phyloP scores from a whole-genome alignment of 1,140 invertebrate species.

The Pygmarrhopalites habei region DNA sequence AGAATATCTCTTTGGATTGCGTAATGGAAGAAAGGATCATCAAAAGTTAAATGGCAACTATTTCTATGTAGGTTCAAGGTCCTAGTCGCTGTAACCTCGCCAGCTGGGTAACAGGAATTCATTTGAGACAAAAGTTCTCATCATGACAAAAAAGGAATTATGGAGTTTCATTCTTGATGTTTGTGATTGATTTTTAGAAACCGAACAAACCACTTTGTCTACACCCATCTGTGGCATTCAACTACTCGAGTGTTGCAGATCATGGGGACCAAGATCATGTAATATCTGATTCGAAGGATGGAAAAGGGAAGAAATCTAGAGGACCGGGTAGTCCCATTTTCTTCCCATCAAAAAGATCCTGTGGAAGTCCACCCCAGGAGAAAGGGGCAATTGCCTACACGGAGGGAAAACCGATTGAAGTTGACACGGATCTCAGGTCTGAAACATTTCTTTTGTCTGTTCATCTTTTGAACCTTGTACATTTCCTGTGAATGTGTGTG shows the following conservation, averaged over 20 bases:
- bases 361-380: conserved; percentile 28
- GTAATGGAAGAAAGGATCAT: too few relatives aligned
- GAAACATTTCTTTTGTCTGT: too few relatives aligned
- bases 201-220: conserved; percentile 53
- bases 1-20: too few relatives aligned
- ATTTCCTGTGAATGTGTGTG: too few relatives aligned
- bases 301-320: conserved; percentile 3
- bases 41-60: too few relatives aligned
- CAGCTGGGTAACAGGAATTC: too few relatives aligned
- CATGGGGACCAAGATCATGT: conserved; percentile 25
- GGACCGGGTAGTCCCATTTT: background rate
- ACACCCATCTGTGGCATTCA: conserved; percentile 32
- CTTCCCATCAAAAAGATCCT: conserved; percentile 16
- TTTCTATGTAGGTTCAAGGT: too few relatives aligned
- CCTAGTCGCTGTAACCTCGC: too few relatives aligned
- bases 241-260: conserved; percentile 19
- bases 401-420: conserved; percentile 36
- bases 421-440: conserved; percentile 27
- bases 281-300: conserved; percentile 10
- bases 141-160: too few relatives aligned
- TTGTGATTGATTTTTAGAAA: conserved; percentile 59
- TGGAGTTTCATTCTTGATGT: too few relatives aligned
- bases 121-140: too few relatives aligned
- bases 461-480: too few relatives aligned
- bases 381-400: conserved; percentile 27